phyloP scores from a whole-genome alignment of 1,140 invertebrate genomes.

The Caenorhabditis tropicalis region DNA sequence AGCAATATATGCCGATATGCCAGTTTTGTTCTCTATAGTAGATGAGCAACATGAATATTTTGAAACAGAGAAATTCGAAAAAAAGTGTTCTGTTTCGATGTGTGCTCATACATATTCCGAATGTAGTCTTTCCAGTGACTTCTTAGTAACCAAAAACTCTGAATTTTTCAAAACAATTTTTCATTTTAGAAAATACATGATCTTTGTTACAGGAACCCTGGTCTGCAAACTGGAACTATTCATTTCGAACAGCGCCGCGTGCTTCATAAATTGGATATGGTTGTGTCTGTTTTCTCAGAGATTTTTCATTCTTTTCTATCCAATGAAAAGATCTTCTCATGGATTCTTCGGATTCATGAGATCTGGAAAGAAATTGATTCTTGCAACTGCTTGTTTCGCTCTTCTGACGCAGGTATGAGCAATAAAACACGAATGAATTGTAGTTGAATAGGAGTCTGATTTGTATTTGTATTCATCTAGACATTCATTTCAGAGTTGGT shows the following conservation, averaged over 20 bases:
- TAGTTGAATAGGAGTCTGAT: no score
- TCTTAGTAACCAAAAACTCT: no score
- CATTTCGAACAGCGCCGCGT: background rate
- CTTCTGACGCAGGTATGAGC: background rate
- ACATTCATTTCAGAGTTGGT: background rate
- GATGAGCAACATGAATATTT: no score
- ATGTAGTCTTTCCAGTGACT: no score
- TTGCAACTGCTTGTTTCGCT: conserved; percentile 3
- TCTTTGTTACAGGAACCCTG: background rate
- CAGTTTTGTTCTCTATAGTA: no score
- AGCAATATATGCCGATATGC: no score
- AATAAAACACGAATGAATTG: background rate
- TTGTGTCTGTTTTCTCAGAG: background rate
- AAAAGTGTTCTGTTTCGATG: no score
- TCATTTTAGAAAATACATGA: background rate
- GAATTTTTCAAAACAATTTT: background rate
- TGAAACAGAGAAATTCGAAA: no score
- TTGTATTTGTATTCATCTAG: no score
- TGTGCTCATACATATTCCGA: no score
- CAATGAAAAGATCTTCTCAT: background rate
- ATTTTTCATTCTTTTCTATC: conserved; percentile 24
- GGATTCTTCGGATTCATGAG: conserved; percentile 37
- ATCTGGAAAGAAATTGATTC: conserved; percentile 14
- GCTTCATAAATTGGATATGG: conserved; percentile 29
- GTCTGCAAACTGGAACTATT: conserved; percentile 11